phyloP scores from a whole-genome alignment of 2,888 invertebrate species.

The Candidula unifasciata region DNA sequence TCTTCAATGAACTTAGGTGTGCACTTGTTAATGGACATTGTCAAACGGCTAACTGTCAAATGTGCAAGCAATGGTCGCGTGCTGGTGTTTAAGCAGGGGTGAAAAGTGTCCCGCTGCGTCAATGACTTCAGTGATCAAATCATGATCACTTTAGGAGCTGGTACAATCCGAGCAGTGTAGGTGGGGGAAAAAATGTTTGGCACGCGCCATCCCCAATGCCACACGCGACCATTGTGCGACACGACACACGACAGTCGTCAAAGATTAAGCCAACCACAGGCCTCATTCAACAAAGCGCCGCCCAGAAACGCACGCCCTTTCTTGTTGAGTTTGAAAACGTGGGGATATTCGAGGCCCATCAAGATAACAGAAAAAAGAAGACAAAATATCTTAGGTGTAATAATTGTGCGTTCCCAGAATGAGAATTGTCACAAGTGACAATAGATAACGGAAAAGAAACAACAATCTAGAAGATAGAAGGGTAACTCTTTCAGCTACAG shows the following conservation, averaged over 20 bases:
- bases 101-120: constrained; percentile 36
- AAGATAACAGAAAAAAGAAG: neutral
- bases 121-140: constrained; percentile 42
- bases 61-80: neutral
- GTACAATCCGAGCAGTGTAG: neutral
- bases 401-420: too few species aligned
- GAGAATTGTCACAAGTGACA: too few species aligned
- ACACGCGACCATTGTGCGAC: constrained; percentile 52
- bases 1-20: neutral
- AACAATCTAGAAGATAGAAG: too few species aligned
- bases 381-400: too few species aligned
- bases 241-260: constrained; percentile 42
- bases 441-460: too few species aligned
- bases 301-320: constrained; percentile 24
- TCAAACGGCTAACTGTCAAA: neutral
- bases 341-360: too few species aligned
- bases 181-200: constrained; percentile 20
- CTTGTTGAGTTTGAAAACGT: too few species aligned
- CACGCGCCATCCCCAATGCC: constrained; percentile 46
- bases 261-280: constrained; percentile 25
- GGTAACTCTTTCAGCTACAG: too few species aligned
- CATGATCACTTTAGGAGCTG: neutral
- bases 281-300: constrained; percentile 2
- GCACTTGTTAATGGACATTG: neutral
- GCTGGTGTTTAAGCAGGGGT: constrained; percentile 10